A percentile compares a stretch with the other conserved stretches of the same genome.
Evolutionary conservation across 1,140 invertebrate genomes (phyloP).

Genomic region (Caenorhabditis remanei): DNA sequence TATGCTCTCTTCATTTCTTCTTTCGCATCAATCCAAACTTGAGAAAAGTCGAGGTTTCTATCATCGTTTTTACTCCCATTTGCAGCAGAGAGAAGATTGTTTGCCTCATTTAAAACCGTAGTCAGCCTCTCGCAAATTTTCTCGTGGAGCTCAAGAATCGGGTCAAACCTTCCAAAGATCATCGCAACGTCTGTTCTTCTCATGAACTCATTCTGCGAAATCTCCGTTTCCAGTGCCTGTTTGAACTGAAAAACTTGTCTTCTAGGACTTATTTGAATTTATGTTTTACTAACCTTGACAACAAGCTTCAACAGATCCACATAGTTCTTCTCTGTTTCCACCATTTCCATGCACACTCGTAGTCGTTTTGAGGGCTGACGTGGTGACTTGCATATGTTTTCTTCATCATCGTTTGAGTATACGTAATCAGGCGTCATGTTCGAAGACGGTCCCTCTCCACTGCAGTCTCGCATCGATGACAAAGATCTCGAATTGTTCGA

Average conservation of each 20-base stretch:
- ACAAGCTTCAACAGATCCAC: conserved; percentile 93
- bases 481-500: conserved; percentile 43
- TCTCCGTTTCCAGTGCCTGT: conserved; percentile 88
- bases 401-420: conserved; percentile 64
- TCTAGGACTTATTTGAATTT: not conserved
- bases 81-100: not conserved
- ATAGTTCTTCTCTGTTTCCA: conserved; percentile 97
- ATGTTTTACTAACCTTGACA: conserved; percentile 82
- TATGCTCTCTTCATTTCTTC: conserved; percentile 88
- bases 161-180: conserved; percentile 94
- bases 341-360: conserved; percentile 88
- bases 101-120: not conserved
- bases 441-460: conserved; percentile 26
- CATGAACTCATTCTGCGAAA: conserved; percentile 84
- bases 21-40: conserved; percentile 77
- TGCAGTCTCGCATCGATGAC: conserved; percentile 39
- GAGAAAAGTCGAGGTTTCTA: conserved; percentile 12
- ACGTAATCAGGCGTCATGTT: conserved; percentile 60
- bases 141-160: conserved; percentile 88
- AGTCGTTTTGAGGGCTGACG: conserved; percentile 36
- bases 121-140: conserved; percentile 37
- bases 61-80: conserved; percentile 28
- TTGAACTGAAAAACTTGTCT: conserved; percentile 85
- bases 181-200: conserved; percentile 93
- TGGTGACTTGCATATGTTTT: conserved; percentile 60